Evolutionary conservation across 2,888 invertebrate genomes (phyloP), one percentile per base, ranked within the genome.

Genomic region (Archaeoteleia sp.): DNA sequence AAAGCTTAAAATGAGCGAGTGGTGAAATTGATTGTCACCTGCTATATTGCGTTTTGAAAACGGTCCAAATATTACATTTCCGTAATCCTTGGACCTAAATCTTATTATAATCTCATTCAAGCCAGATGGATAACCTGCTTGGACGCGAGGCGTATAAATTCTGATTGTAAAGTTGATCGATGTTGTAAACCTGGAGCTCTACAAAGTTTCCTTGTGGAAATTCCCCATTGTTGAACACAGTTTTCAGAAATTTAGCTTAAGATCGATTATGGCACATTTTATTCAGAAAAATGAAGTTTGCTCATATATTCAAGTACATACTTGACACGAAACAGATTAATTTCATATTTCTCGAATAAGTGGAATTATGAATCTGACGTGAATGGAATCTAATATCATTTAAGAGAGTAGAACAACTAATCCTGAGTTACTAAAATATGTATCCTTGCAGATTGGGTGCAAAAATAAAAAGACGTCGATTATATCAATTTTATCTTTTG

Each of bases 91-190:
- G 55, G 57, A 69, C 61, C 65, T 61, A 61, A 61, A 69, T 69
- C 65, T 55, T 66, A 69, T 69, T 69, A 66, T 69, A 69, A 69
- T 66, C 69, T 69, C 65, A 66, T 69, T 65, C 57, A 53, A 61
- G 69, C 65, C 69, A 69, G 65, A 65, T 49, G 69, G 69, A 65
- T 69, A 69, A 62, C 65, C 61, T 23, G 70, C 70, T 66, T 46
- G 70, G 66, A 70, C 70, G 66, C 70, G 48, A 66, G 58, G 70
- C 61, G 66, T 66, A 70, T 70, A 62, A 70, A 66, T 70, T 66
- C 62, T 48, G 66, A 70, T 66, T 66, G 66, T 66, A 55, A 61
- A 58, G 54, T 70, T 70, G 65, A 70, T 70, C 70, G 70, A 66
- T 66, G 62, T 48, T 66, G 66, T 55, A 66, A 65, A 57, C 61